These are phyloP conservation scores for Drosophila baimaii DNA, from an alignment of 1,140 invertebrate species.

Conservation along the genomic window DNA sequence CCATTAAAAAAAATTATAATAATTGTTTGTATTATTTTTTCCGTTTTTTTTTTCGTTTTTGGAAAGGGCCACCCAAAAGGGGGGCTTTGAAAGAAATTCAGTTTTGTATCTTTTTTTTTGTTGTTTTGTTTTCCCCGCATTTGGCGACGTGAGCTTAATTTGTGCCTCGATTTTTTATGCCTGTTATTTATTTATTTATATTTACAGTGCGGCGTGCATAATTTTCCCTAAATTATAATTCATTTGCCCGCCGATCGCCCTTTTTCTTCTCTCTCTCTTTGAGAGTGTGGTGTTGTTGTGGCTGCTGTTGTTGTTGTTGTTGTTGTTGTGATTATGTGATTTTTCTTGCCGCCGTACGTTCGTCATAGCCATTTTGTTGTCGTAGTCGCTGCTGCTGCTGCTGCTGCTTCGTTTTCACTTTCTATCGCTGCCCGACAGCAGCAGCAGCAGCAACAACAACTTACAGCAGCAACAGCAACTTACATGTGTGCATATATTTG, in stretches of 20 bases:
- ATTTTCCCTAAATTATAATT: slow-evolving; percentile 83
- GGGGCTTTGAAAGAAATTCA: slow-evolving; percentile 50
- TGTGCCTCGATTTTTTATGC: slow-evolving; percentile 64
- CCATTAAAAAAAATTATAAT: slow-evolving; percentile 43
- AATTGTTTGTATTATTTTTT: slow-evolving; percentile 35
- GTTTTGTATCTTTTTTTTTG: slow-evolving; percentile 23
- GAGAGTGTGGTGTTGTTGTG: slow-evolving; percentile 1
- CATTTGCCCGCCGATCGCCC: slow-evolving; percentile 56
- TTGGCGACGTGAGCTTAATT: slow-evolving; percentile 56
- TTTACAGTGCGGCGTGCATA: slow-evolving; percentile 74
- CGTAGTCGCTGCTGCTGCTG: slow-evolving; percentile 66
- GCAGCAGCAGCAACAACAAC: slow-evolving; percentile 50
- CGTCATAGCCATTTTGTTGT: slow-evolving; percentile 80
- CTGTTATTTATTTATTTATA: slow-evolving; percentile 75
- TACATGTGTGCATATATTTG: slow-evolving; percentile 80
- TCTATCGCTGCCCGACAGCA: slow-evolving; percentile 71
- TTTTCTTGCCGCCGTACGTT: slow-evolving; percentile 73
- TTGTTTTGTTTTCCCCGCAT: slow-evolving; percentile 40
- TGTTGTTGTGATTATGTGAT: slow-evolving; percentile 69
- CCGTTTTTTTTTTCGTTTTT: slow-evolving; percentile 17
- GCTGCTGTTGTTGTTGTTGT: slow-evolving; percentile 12
- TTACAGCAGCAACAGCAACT: slow-evolving; percentile 64
- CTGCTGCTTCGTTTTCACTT: slow-evolving; percentile 78
- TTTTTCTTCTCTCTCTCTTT: slow-evolving; percentile 17
- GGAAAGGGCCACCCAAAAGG: slow-evolving; percentile 60